These are phyloP conservation scores for Caenorhabditis parvicauda DNA, from an alignment of 2,888 invertebrate species.

Conservation along the genomic window DNA sequence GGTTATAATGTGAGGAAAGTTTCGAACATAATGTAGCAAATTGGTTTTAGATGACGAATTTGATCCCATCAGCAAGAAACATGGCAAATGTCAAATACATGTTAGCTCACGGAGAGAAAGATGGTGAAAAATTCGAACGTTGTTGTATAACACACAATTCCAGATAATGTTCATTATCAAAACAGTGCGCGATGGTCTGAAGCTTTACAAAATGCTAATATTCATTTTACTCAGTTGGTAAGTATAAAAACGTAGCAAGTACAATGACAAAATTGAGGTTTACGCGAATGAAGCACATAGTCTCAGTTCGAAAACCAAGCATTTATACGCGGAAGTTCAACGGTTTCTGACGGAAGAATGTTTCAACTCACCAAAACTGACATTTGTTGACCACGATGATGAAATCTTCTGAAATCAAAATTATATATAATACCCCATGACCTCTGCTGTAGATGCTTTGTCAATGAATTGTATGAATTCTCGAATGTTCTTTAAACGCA, in stretches of 20 bases:
- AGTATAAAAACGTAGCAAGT: background rate
- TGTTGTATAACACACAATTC: conserved; percentile 25
- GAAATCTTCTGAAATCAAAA: too few relatives aligned
- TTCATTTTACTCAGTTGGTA: conserved; percentile 87
- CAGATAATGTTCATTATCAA: conserved; percentile 84
- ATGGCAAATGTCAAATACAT: conserved; percentile 86
- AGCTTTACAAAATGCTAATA: conserved; percentile 80
- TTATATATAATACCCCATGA: too few relatives aligned
- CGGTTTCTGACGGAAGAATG: conserved; percentile 19
- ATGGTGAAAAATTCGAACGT: conserved; percentile 69
- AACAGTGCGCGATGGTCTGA: conserved; percentile 87
- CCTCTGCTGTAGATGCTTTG: too few relatives aligned
- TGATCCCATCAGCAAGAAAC: conserved; percentile 63
- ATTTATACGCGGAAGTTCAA: conserved; percentile 19
- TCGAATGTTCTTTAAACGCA: too few relatives aligned
- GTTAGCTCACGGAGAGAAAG: conserved; percentile 88
- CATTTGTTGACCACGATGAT: too few relatives aligned
- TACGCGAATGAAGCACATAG: conserved; percentile 23
- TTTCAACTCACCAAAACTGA: too few relatives aligned
- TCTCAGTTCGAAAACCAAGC: conserved; percentile 11
- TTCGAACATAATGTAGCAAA: too few relatives aligned
- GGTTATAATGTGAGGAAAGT: conserved; percentile 68
- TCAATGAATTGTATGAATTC: too few relatives aligned
- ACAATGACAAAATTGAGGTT: conserved; percentile 3
- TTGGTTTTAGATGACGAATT: conserved; percentile 17